Evolutionary conservation across 2,113 vertebrate species (phyloP), one percentile per base, ranked within the genome.

Genomic region (Campylorhamphus procurvoides): DNA sequence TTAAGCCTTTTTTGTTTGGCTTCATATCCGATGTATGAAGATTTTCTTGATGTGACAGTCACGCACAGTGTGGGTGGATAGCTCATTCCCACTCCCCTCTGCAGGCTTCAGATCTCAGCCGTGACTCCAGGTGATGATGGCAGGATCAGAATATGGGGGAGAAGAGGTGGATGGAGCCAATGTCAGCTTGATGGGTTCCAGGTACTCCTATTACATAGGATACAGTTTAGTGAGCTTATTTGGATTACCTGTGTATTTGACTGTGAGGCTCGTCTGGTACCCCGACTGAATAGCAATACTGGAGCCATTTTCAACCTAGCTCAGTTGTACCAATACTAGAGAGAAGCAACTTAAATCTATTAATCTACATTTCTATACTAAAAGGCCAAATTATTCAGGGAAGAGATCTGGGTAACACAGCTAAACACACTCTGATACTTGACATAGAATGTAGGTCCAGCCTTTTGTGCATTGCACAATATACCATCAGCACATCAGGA

Each of bases 1-100:
- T 78, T 79, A 58, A 81, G 73, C 25, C 35, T 82, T 91, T 87
- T 42, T 69, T 95, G 42, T 96, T 93, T 75, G 52, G 60, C 52
- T 93, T 95, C 81, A n/a, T 82, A 27, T 82, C 77, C 56, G 56
- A 89, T 84, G 47, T 68, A 89, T 52, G 56, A 81, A 89, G 69
- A 87, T 59, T 63, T 75, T 66, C 90, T 93, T 84, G 92, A 94
- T 87, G 64, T 87, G 92, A 96, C 89, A 94, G 91, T 87, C 84
- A 71, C 76, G 64, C 5, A 3, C 89, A 39, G 86, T 60, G 91
- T 75, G 89, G 67, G 71, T 27, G 29, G 74, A 83, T 52, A 93
- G 64, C 42, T 94, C 25, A 0, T 87, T 68, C 80, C 90, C 91
- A 67, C 84, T 89, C 73, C 44, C 56, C 56, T 89, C 60, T 72